Evolutionary conservation across 2,888 invertebrate species (phyloP), one percentile per base, ranked within the genome.

Genomic region (Microdon myrmicae): DNA sequence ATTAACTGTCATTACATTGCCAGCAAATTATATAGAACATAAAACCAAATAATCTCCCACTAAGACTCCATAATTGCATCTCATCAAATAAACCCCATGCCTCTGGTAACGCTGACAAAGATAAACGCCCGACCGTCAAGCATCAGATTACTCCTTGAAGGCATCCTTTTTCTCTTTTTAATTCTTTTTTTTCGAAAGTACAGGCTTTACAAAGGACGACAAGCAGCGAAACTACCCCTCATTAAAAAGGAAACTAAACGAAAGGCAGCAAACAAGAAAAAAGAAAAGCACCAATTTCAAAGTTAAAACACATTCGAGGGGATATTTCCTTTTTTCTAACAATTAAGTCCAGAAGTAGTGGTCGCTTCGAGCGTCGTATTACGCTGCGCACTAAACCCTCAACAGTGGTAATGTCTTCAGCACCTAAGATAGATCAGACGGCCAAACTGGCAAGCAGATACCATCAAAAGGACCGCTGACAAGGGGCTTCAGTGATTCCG

Each of bases 61-160:
- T 31, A 25, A 55, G 47, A 25, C 32, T 16, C 28, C 20, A 20
- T 47, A 61, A 56, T 61, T 56, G 41, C 39, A 39, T 41, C 28
- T 44, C 56, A 35, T 51, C 37, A 49, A 56, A 51, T 34, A 45
- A 28, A 23, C 26, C 3, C 19, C 20, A 16, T 28, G 12, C 4
- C 23, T 38, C 10, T 17, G n/a, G n/a, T n/a, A n/a, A n/a, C 41
- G 17, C 31, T 34, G 25, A 39, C 43, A 51, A n/a, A 29, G 43
- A 51, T 43, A 31, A 64, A 44, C 38, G 51, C 43, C 64, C n/a
- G n/a, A n/a, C n/a, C 58, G 47, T 64, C 25, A 26, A 53, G 37
- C 41, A 22, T 58, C 31, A 41, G 43, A 56, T 64, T 51, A 41
- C 47, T 53, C 37, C 47, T 38, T 31, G 34, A 34, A 47, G 34